Evolutionary conservation across 2,888 invertebrate species (phyloP), one percentile per base, ranked within the genome.

Genomic region (Drosophila leonis): DNA sequence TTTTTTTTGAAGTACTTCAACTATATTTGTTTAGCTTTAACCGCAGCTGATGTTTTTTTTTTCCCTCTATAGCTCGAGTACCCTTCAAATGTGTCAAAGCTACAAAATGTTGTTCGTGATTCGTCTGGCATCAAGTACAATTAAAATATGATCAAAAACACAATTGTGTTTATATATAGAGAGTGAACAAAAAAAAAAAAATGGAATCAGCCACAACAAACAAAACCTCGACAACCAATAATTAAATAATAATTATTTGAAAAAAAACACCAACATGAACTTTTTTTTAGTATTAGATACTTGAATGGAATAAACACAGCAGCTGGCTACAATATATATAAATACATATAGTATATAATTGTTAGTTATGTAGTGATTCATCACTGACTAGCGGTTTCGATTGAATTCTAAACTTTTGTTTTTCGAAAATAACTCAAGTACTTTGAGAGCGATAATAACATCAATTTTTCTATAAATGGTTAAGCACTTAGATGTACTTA

Each of bases 81-180:
- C 75, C 48, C 78, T 81, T 80, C 56, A 72, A 61, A 78, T 68
- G 82, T 80, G 82, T 70, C 78, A 65, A 66, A 72, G 63, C 65
- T 65, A 63, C 49, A 54, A 48, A 51, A 48, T 64, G 46, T 54
- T 46, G 61, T 63, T 75, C 66, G 78, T 75, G 80, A 78, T 75
- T 80, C 70, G 75, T 69, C 51, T 66, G 72, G 62, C 75, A 41
- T 68, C 66, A 61, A 71, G 72, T 78, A 66, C 75, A 67, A 73
- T 80, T 76, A 78, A 82, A 82, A 73, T 69, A 67, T 82, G 71
- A 78, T 67, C 49, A 72, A 80, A 71, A 71, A 13, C 31, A 33
- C 79, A 66, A 79, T 77, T 78, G 78, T 71, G 52, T 61, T 10
- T 15, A 39, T 24, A 51, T 12, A 63, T 48, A 56, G 31, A 61